Conservation (phyloP, 2,113 vertebrate genomes). For the Jaculus jaculus region DNA sequence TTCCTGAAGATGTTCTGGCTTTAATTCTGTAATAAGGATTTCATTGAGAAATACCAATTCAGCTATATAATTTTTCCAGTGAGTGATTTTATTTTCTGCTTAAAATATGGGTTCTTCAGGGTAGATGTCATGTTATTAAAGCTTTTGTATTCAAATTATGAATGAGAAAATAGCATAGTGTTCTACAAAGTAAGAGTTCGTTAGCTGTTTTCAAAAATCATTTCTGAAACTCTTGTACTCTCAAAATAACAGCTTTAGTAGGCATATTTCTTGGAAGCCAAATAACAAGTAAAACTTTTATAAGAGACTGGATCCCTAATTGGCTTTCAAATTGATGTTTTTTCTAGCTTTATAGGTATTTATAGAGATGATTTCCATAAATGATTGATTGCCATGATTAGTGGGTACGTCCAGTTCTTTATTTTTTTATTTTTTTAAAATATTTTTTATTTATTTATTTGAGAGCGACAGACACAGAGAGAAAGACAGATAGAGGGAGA, state of each 20-base stretch:
- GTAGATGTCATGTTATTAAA: constrained; percentile 56
- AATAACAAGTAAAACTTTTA: not conserved
- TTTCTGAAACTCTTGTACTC: constrained; percentile 12
- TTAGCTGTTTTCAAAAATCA: constrained; percentile 51
- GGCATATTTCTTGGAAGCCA: constrained; percentile 55
- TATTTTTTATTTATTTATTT: too few species aligned
- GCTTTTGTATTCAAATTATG: constrained; percentile 54
- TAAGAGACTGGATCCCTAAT: constrained; percentile 11
- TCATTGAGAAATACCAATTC: constrained; percentile 58
- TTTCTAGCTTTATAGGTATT: constrained; percentile 52
- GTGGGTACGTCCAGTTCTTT: constrained; percentile 60
- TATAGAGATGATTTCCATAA: constrained; percentile 47
- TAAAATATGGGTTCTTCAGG: constrained; percentile 42
- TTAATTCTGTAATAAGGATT: constrained; percentile 68
- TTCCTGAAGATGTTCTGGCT: constrained; percentile 67
- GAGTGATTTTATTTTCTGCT: constrained; percentile 50
- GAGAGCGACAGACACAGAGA: too few species aligned
- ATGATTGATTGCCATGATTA: not conserved
- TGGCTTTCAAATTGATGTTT: constrained; percentile 59
- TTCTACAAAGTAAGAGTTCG: constrained; percentile 56
- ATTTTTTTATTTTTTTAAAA: too few species aligned
- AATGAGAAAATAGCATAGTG: constrained; percentile 48
- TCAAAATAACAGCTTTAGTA: constrained; percentile 61
- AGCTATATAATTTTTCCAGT: constrained; percentile 47
- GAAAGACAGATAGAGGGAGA: too few species aligned